Evolutionary conservation across 2,113 vertebrate genomes (phyloP).

Genomic region (Cygnus atratus): DNA sequence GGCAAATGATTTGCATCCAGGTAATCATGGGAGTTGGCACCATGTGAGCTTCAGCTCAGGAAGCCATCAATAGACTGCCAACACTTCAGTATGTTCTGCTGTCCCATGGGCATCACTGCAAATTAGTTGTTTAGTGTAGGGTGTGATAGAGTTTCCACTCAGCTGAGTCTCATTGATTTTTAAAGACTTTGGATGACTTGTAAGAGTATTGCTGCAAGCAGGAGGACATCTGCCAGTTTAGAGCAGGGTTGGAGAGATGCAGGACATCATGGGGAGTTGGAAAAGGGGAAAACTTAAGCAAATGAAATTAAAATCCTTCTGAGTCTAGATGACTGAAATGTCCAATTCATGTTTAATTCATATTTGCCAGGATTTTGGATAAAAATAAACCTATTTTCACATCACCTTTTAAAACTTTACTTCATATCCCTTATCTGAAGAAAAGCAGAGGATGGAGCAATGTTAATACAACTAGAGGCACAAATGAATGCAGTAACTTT

Average conservation of each 20-base stretch:
- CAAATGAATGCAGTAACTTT: neutral
- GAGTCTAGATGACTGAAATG: neutral
- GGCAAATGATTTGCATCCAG: neutral
- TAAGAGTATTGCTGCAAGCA: neutral
- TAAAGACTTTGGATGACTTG: neutral
- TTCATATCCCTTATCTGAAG: neutral
- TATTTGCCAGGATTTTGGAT: neutral
- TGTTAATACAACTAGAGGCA: neutral
- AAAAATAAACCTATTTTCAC: neutral
- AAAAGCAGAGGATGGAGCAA: neutral
- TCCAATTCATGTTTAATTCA: neutral
- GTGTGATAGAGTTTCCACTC: neutral
- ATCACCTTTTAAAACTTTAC: neutral
- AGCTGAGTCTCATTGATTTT: neutral
- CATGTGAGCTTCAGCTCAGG: neutral
- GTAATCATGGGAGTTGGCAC: fast-evolving
- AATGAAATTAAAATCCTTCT: neutral
- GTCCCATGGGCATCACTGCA: neutral
- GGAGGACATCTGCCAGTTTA: neutral
- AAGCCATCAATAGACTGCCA: neutral
- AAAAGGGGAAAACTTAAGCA: neutral
- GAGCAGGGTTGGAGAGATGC: neutral
- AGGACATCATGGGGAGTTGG: neutral
- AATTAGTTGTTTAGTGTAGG: neutral
- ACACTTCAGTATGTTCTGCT: neutral